Conservation (phyloP, 1,140 invertebrate genomes). For the Apis laboriosa region DNA sequence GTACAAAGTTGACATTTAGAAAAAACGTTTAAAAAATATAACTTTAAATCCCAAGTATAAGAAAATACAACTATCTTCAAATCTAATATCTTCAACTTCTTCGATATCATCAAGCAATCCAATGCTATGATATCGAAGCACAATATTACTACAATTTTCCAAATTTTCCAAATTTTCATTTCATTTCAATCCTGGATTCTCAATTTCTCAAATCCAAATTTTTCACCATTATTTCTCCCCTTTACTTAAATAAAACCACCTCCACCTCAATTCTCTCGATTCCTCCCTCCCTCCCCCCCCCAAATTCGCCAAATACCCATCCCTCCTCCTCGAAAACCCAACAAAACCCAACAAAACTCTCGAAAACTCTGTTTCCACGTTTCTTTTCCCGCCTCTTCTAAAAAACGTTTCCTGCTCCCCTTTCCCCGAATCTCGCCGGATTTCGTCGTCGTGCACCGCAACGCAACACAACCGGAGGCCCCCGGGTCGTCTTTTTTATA, state of each 20-base stretch:
- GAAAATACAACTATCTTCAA: too few species aligned
- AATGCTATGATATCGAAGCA: too few species aligned
- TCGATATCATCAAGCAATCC: too few species aligned
- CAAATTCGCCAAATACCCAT: neutral
- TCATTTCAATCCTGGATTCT: neutral
- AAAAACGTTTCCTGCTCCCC: rapidly evolving
- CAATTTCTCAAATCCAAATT: neutral
- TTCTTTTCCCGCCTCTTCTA: too few species aligned
- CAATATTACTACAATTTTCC: too few species aligned
- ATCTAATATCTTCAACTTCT: too few species aligned
- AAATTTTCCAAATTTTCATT: neutral
- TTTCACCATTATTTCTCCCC: neutral
- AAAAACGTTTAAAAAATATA: neutral
- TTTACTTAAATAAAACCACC: too few species aligned
- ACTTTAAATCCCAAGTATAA: neutral
- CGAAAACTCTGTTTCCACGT: too few species aligned
- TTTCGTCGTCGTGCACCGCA: neutral
- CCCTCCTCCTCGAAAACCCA: neutral
- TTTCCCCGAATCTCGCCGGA: too few species aligned
- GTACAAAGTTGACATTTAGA: neutral
- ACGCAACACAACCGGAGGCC: neutral
- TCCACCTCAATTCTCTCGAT: neutral
- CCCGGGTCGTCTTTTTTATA: neutral
- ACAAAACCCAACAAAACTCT: neutral
- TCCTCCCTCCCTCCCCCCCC: too few species aligned